These are phyloP conservation scores for Folsomia candida DNA, from an alignment of 2,888 invertebrate genomes.

Conservation along the genomic window DNA sequence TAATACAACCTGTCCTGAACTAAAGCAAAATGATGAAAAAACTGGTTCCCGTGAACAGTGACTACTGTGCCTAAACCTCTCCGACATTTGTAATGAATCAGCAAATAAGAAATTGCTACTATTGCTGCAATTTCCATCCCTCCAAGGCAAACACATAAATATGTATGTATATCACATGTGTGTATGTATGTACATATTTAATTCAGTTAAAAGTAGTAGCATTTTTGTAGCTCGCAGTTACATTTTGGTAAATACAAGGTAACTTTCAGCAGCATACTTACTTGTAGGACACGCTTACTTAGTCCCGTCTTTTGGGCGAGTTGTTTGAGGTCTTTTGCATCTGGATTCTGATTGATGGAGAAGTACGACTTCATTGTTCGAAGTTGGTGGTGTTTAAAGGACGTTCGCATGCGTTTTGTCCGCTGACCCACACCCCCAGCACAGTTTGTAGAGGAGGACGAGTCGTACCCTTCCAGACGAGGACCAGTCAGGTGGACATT, in stretches of 20 bases:
- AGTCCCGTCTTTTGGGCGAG: conserved; percentile 97
- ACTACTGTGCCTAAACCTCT: no score
- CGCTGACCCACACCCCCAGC: conserved; percentile 74
- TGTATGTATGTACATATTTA: no score
- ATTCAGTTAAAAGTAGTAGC: no score
- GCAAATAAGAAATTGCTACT: background rate
- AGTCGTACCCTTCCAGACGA: conserved; percentile 64
- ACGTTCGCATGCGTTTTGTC: conserved; percentile 95
- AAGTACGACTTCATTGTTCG: conserved; percentile 99
- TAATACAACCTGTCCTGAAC: no score
- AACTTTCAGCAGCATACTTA: no score
- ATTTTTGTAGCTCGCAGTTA: no score
- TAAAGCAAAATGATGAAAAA: no score
- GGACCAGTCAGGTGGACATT: conserved; percentile 52
- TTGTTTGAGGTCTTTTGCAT: conserved; percentile 97
- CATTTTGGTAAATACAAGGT: no score
- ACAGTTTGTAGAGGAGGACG: conserved; percentile 49
- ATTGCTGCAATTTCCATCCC: background rate
- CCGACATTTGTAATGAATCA: background rate
- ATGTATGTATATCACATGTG: no score
- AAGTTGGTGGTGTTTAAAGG: conserved; percentile 98
- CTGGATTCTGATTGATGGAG: conserved; percentile 92
- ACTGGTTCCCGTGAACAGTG: no score
- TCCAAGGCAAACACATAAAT: no score
- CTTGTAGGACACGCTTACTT: conserved; percentile 96